Percentiles rank a stretch among this genome's conserved stretches.
Evolutionary conservation across 2,888 invertebrate genomes (phyloP).

Genomic region (Spodoptera picta): DNA sequence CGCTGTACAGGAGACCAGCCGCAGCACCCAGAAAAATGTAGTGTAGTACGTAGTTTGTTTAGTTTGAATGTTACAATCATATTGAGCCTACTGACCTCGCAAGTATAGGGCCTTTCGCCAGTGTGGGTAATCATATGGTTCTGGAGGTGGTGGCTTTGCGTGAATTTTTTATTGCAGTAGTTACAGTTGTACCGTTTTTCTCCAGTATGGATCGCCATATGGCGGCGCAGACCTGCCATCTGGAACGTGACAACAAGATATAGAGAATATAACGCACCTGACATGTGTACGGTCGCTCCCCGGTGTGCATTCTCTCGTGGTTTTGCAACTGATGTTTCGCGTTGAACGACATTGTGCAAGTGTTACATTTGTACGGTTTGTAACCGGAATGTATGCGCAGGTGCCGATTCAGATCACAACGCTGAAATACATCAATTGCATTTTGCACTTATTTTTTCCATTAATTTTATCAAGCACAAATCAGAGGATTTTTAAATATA

Average conservation of each 20-base stretch:
- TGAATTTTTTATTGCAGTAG: conserved; percentile 72
- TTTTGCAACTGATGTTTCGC: conserved; percentile 87
- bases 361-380: conserved; percentile 84
- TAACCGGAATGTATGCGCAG: conserved; percentile 87
- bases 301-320: conserved; percentile 87
- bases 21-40: too few relatives aligned
- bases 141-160: conserved; percentile 75
- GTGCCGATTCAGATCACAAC: conserved; percentile 86
- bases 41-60: conserved; percentile 4
- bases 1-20: too few relatives aligned
- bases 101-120: conserved; percentile 73
- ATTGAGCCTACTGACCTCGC: conserved; percentile 73
- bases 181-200: conserved; percentile 73
- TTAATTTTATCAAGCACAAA: conserved; percentile 27
- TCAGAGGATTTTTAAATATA: conserved; percentile 13
- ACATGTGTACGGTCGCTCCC: conserved; percentile 84
- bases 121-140: conserved; percentile 76
- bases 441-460: conserved; percentile 55
- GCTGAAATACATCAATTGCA: conserved; percentile 76
- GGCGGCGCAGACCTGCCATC: conserved; percentile 72
- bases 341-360: conserved; percentile 87
- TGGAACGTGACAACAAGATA: conserved; percentile 63
- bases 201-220: conserved; percentile 75
- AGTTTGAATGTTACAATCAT: conserved; percentile 23
- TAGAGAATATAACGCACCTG: conserved; percentile 72